A percentile compares a stretch with the other conserved stretches of the same genome.
Conservation (phyloP, 2,113 vertebrate species). For the Gambusia holbrooki region DNA sequence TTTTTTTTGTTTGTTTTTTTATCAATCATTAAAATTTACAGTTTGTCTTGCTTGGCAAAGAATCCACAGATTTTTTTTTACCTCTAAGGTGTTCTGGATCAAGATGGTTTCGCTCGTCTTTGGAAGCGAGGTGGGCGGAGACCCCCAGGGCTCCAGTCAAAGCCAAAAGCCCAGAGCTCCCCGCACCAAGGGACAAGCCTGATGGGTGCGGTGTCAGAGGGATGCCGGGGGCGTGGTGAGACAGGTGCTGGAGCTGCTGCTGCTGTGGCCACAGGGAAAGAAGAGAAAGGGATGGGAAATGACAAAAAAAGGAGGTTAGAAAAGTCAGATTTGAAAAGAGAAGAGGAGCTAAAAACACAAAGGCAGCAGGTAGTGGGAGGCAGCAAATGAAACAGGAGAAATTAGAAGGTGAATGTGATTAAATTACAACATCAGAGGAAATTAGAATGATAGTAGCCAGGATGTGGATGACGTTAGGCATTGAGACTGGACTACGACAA, state of each 20-base stretch:
- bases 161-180: slow-evolving; percentile 85
- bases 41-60: background rate
- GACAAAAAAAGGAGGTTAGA: slow-evolving; percentile 40
- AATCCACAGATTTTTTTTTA: slow-evolving; percentile 36
- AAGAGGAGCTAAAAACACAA: slow-evolving; percentile 6
- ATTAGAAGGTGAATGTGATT: slow-evolving; percentile 30
- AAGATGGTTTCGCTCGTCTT: slow-evolving; percentile 85
- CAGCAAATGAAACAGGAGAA: background rate
- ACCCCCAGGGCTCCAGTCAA: slow-evolving; percentile 86
- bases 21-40: background rate
- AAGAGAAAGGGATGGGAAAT: slow-evolving; percentile 14
- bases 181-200: slow-evolving; percentile 80
- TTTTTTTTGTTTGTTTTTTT: background rate
- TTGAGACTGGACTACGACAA: slow-evolving; percentile 50
- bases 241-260: slow-evolving; percentile 96
- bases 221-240: slow-evolving; percentile 86
- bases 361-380: background rate
- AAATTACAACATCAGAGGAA: slow-evolving; percentile 38
- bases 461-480: slow-evolving; percentile 49
- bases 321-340: slow-evolving; percentile 8
- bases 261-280: slow-evolving; percentile 84
- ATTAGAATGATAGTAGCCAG: slow-evolving; percentile 25
- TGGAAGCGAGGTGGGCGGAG: slow-evolving; percentile 84
- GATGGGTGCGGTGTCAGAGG: slow-evolving; percentile 86
- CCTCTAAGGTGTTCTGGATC: slow-evolving; percentile 86